A percentile compares a stretch with the other conserved stretches of the same genome.
Evolutionary conservation across 2,113 vertebrate genomes (phyloP).

Genomic region (Callocephalon fimbriatum): DNA sequence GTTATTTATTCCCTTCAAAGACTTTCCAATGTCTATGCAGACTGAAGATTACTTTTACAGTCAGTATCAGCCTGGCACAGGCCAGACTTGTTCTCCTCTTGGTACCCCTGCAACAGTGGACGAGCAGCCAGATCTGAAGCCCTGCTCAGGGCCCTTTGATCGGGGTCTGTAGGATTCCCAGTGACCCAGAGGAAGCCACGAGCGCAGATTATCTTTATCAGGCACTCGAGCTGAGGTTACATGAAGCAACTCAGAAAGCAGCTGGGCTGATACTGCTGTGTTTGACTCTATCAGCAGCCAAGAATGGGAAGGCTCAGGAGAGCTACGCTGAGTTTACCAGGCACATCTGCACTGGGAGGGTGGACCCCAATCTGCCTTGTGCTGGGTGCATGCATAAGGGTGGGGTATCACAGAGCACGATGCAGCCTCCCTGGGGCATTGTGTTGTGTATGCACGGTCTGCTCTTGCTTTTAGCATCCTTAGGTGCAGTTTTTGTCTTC

Average conservation of each 20-base stretch:
- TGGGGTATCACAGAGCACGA: background rate
- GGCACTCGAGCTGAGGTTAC: background rate
- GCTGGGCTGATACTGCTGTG: background rate
- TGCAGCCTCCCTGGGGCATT: background rate
- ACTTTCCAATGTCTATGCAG: background rate
- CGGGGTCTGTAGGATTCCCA: background rate
- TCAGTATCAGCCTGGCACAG: background rate
- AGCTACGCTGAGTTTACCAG: background rate
- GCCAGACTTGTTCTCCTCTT: background rate
- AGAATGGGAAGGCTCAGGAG: background rate
- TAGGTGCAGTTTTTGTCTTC: background rate
- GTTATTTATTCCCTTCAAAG: constrained; percentile 26
- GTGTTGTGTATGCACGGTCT: accelerated
- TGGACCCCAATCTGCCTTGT: background rate
- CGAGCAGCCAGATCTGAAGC: background rate
- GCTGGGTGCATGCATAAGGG: accelerated
- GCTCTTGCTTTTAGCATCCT: background rate
- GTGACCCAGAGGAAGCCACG: background rate
- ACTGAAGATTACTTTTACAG: background rate
- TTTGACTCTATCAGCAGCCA: background rate
- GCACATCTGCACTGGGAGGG: background rate
- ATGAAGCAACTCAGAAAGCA: background rate
- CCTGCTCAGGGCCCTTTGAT: background rate
- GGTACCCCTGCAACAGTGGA: background rate
- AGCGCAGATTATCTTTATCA: background rate